phyloP scores from a whole-genome alignment of 2,888 invertebrate genomes.

The Tridacna gigas region DNA sequence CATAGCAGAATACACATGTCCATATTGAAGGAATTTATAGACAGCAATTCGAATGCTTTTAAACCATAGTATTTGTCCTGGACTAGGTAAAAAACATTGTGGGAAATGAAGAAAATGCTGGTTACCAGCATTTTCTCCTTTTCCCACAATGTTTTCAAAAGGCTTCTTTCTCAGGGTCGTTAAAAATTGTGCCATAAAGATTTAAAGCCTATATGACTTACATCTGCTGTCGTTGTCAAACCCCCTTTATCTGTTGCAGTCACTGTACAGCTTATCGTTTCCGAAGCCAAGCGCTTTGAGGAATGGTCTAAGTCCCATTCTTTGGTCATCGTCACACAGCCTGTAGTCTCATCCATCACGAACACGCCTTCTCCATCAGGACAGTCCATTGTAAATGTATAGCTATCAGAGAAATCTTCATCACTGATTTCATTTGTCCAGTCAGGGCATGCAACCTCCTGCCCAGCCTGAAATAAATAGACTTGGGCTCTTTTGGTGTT shows the following conservation, averaged over 20 bases:
- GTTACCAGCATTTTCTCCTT: too few species aligned
- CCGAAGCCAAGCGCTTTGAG: conserved; percentile 21
- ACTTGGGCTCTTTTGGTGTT: too few species aligned
- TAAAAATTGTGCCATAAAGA: neutral
- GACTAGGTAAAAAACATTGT: too few species aligned
- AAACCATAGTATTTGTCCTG: too few species aligned
- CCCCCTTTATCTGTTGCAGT: conserved; percentile 46
- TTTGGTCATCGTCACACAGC: conserved; percentile 45
- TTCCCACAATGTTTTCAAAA: too few species aligned
- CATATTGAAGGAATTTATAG: too few species aligned
- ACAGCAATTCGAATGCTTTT: too few species aligned
- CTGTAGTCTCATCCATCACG: conserved; percentile 32
- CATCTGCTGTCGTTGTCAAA: conserved; percentile 21
- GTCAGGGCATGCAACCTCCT: conserved; percentile 11
- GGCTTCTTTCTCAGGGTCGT: too few species aligned
- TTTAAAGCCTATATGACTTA: too few species aligned
- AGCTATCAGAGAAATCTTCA: conserved; percentile 34
- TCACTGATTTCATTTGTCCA: conserved; percentile 12
- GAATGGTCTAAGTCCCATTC: conserved; percentile 57
- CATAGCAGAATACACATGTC: too few species aligned
- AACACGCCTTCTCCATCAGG: conserved; percentile 44
- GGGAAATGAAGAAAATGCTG: too few species aligned
- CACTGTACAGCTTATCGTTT: conserved; percentile 43
- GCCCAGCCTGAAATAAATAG: neutral
- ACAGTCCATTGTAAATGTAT: conserved; percentile 43